A percentile compares a stretch with the other conserved stretches of the same genome.
These are phyloP conservation scores for Sebastiscus tertius DNA, from an alignment of 2,797 vertebrate species.

Conservation along the genomic window DNA sequence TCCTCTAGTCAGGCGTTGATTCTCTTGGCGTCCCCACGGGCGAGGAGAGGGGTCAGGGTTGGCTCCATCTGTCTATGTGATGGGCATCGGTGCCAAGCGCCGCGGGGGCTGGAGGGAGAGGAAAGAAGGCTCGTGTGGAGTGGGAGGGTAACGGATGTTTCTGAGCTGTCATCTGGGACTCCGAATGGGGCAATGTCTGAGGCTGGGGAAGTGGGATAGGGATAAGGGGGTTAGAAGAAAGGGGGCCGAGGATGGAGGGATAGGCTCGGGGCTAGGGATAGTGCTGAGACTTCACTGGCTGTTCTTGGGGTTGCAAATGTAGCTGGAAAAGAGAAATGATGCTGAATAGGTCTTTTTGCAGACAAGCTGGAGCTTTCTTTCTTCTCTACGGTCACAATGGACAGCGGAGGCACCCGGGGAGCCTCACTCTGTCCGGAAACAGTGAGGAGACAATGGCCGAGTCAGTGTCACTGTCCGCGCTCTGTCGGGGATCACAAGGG, in stretches of 20 bases:
- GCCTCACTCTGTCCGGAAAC: constrained; percentile 53
- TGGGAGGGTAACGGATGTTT: constrained; percentile 67
- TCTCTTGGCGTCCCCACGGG: constrained; percentile 68
- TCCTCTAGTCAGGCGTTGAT: constrained; percentile 67
- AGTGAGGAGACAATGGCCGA: constrained; percentile 63
- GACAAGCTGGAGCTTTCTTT: constrained; percentile 55
- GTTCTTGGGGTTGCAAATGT: constrained; percentile 22
- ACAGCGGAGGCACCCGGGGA: constrained; percentile 36
- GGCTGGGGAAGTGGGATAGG: constrained; percentile 15
- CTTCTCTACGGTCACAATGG: constrained; percentile 59
- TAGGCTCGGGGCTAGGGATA: constrained; percentile 1
- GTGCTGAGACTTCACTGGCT: constrained; percentile 34
- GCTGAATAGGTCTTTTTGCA: constrained; percentile 73
- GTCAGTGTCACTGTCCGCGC: constrained; percentile 59
- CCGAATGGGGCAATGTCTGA: constrained; percentile 43
- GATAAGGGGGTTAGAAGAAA: constrained; percentile 10
- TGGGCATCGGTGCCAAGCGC: constrained; percentile 77
- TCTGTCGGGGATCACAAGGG: constrained; percentile 49
- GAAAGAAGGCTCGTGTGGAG: constrained; percentile 58
- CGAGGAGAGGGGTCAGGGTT: constrained; percentile 78
- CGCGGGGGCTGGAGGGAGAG: constrained; percentile 65
- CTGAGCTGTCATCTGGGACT: constrained; percentile 68
- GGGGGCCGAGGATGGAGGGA: constrained; percentile 2
- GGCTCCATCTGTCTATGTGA: constrained; percentile 80
- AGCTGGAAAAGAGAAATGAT: constrained; percentile 29